phyloP scores from a whole-genome alignment of 2,797 vertebrate species.

The Mormyrus proboscirostris region DNA sequence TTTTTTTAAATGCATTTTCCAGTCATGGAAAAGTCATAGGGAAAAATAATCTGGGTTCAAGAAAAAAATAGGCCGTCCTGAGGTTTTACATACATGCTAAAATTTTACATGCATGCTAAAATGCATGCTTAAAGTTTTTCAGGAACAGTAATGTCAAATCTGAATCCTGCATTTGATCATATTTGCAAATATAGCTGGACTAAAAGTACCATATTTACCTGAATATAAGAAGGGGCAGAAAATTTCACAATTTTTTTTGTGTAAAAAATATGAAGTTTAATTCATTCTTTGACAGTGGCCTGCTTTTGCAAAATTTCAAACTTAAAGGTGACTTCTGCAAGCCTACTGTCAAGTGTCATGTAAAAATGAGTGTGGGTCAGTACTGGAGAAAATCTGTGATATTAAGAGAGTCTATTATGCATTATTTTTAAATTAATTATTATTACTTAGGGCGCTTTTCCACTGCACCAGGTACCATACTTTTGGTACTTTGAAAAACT shows the following conservation, averaged over 20 bases:
- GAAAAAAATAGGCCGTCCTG: neutral
- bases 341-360: neutral
- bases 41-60: neutral
- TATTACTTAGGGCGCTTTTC: neutral
- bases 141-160: neutral
- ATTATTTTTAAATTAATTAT: neutral
- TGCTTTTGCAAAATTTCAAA: neutral
- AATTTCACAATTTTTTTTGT: neutral
- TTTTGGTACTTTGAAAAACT: neutral
- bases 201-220: neutral
- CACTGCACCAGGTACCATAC: neutral
- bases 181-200: neutral
- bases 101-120: neutral
- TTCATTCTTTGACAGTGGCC: neutral
- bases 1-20: neutral
- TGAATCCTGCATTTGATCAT: neutral
- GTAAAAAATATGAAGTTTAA: neutral
- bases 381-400: neutral
- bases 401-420: neutral
- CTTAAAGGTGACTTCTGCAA: neutral
- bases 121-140: neutral
- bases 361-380: neutral
- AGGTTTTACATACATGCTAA: neutral
- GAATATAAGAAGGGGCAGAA: neutral
- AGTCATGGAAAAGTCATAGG: neutral